phyloP scores from a whole-genome alignment of 2,113 vertebrate species.

The Stigmatopora argus region DNA sequence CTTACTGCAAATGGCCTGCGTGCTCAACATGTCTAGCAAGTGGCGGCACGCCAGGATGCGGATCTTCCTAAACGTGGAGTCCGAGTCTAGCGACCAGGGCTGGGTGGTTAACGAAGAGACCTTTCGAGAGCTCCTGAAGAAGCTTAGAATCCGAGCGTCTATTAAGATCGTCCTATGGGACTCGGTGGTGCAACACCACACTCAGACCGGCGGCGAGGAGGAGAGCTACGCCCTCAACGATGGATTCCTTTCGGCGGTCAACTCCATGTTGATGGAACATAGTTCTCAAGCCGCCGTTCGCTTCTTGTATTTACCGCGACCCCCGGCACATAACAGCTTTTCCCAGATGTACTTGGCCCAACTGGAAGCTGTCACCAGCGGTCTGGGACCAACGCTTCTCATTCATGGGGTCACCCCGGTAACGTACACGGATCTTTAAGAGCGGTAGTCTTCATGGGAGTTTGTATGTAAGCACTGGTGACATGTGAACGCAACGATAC shows the following conservation, averaged over 20 bases:
- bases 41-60: conserved; percentile 82
- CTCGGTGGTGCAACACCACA: conserved; percentile 61
- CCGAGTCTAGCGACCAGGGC: conserved; percentile 69
- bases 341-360: conserved; percentile 74
- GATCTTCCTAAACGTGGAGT: conserved; percentile 83
- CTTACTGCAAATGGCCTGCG: conserved; percentile 87
- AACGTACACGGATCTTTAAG: conserved; percentile 87
- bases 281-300: conserved; percentile 72
- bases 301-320: conserved; percentile 83
- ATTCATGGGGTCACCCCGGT: conserved; percentile 85
- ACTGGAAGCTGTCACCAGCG: conserved; percentile 72
- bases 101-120: conserved; percentile 79
- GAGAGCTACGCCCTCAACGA: conserved; percentile 24
- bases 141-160: conserved; percentile 80
- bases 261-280: conserved; percentile 63
- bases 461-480: not conserved
- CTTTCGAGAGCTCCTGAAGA: conserved; percentile 76
- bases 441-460: conserved; percentile 4
- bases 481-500: not conserved
- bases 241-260: conserved; percentile 62
- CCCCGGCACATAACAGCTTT: conserved; percentile 65
- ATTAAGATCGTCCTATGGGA: conserved; percentile 84
- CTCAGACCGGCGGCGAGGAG: conserved; percentile 21
- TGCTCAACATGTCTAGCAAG: conserved; percentile 84
- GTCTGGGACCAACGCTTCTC: conserved; percentile 79